phyloP scores from a whole-genome alignment of 2,113 vertebrate species.

The Catharus fuscescens region DNA sequence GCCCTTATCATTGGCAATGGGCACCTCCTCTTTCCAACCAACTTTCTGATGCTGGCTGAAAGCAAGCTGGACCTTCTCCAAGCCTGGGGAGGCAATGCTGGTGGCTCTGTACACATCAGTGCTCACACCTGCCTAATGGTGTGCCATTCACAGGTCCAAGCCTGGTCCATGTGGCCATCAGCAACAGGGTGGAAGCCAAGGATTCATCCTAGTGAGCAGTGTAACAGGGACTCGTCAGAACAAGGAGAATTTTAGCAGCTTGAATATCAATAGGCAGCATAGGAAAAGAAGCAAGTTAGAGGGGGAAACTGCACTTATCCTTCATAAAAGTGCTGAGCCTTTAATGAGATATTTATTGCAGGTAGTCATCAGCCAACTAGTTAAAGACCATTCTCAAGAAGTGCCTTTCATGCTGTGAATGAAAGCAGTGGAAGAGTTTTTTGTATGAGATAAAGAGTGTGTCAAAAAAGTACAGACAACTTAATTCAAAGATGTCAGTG shows the following conservation, averaged over 20 bases:
- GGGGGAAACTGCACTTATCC: background rate
- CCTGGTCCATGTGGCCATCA: background rate
- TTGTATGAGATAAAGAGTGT: background rate
- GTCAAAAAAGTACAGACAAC: background rate
- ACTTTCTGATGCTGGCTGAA: background rate
- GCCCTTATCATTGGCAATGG: background rate
- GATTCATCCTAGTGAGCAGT: background rate
- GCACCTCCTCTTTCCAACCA: background rate
- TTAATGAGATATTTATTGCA: conserved; percentile 48
- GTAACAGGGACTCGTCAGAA: background rate
- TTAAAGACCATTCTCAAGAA: conserved; percentile 13
- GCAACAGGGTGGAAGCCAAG: background rate
- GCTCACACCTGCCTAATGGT: conserved; percentile 30
- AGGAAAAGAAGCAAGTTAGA: background rate
- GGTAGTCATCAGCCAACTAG: conserved; percentile 15
- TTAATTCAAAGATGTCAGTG: background rate
- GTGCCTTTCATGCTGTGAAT: background rate
- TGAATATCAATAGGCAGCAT: background rate
- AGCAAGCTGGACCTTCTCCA: conserved; percentile 5
- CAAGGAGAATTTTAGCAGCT: background rate
- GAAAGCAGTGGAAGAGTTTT: background rate
- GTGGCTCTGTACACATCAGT: background rate
- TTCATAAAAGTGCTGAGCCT: background rate
- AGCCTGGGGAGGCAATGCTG: background rate
- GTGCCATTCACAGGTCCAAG: background rate